Evolutionary conservation across 2,113 vertebrate species (phyloP), one percentile per base, ranked within the genome.

Genomic region (Stegastes partitus): DNA sequence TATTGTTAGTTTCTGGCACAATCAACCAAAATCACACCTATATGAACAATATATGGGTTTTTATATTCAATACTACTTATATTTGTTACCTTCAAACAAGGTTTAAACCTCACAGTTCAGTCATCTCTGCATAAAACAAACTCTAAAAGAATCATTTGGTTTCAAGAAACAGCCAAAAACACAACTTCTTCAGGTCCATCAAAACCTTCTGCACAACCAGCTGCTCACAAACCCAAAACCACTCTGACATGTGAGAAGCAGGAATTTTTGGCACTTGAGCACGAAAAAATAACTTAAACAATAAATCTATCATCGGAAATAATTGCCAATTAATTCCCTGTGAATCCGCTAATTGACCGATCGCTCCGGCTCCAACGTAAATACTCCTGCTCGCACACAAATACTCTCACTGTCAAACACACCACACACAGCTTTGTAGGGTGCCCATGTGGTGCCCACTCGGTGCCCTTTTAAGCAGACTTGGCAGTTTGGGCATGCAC

Each of bases 391-490:
- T n/a, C n/a, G 68, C n/a, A 67, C 23, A 59, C 58, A 71, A 26
- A 69, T 31, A 58, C 56, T 16, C 14, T 54, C 47, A 42, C 47
- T 21, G 22, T 47, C 45, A 53, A 21, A 42, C 26, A 22, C 23
- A 37, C 42, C 42, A 79, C 72, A 67, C 23, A 42, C 25, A 54
- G 42, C 44, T 49, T 23, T 66, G 55, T 53, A 45, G 51, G 84
- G 76, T 74, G 67, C 47, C 51, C 57, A 66, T 72, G 66, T 45
- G 42, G 28, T 77, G 71, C 68, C 83, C 83, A 77, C 61, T 74
- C 42, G 3, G 23, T 77, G 89, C 69, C 84, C 79, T 74, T 73
- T 83, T 79, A 81, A 84, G 77, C 81, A 76, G 68, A 83, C 78
- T 68, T 84, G 72, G 82, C 83, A 83, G 82, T 75, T 79, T 63